Percentiles rank a stretch among this genome's conserved stretches.
Conservation (phyloP, 1,140 invertebrate genomes). For the Thrips palmi region DNA sequence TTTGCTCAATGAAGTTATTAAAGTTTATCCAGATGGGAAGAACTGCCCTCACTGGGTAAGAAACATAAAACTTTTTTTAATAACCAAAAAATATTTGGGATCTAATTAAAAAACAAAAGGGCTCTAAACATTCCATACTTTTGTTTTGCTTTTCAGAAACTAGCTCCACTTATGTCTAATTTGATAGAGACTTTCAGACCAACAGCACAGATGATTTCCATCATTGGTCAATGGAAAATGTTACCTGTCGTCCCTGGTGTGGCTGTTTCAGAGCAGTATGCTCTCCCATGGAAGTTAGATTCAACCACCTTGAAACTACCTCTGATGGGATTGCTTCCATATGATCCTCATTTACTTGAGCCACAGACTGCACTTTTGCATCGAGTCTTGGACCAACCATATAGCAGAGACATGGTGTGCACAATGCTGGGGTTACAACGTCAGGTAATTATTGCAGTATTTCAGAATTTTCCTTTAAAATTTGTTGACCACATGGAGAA, state of each 20-base stretch:
- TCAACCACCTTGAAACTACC: conserved; percentile 68
- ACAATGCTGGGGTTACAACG: conserved; percentile 86
- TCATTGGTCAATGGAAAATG: conserved; percentile 76
- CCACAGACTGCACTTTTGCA: conserved; percentile 73
- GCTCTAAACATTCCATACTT: background rate
- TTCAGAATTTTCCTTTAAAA: background rate
- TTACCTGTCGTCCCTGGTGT: conserved; percentile 87
- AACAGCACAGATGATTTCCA: conserved; percentile 87
- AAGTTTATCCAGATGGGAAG: conserved; percentile 63
- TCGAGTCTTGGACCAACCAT: conserved; percentile 87
- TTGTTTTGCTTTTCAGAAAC: conserved; percentile 35
- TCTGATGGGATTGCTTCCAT: conserved; percentile 74
- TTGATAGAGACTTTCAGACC: conserved; percentile 84
- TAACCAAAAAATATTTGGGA: too few relatives aligned
- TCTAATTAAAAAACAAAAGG: background rate
- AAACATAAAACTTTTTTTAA: too few relatives aligned
- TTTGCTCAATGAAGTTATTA: conserved; percentile 84
- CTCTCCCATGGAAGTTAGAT: conserved; percentile 85
- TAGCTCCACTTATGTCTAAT: conserved; percentile 64
- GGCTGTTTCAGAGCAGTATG: conserved; percentile 68
- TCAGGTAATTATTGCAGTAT: conserved; percentile 31
- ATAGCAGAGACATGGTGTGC: conserved; percentile 90
- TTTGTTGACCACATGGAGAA: background rate
- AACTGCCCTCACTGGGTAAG: conserved; percentile 81
- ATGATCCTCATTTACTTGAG: conserved; percentile 71